Evolutionary conservation across 2,113 vertebrate species (phyloP).

Genomic region (Zapornia atra): DNA sequence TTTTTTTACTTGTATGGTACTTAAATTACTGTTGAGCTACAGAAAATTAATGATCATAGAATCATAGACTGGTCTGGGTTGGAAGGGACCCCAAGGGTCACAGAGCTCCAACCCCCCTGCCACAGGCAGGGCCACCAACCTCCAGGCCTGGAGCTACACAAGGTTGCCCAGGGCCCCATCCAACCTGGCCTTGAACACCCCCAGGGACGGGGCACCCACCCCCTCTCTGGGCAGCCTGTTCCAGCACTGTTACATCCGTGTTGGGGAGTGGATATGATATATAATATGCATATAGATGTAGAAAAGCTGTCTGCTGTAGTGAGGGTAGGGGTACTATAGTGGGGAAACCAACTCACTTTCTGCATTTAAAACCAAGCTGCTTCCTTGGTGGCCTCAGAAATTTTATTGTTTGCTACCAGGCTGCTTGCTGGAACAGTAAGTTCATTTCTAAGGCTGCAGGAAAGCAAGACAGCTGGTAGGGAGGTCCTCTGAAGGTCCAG

Average conservation of each 20-base stretch:
- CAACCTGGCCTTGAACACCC: too few species aligned
- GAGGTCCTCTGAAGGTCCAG: background rate
- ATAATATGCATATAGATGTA: background rate
- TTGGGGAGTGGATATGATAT: background rate
- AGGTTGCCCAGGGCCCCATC: too few species aligned
- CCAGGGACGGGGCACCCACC: too few species aligned
- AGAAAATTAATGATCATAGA: background rate
- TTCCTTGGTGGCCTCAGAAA: background rate
- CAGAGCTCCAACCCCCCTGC: too few species aligned
- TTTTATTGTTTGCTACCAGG: background rate
- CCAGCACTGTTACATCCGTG: too few species aligned
- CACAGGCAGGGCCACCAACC: too few species aligned
- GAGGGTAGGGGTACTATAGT: background rate
- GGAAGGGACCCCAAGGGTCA: too few species aligned
- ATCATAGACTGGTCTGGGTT: too few species aligned
- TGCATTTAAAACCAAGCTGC: background rate
- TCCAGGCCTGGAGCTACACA: too few species aligned
- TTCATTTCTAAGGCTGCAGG: background rate
- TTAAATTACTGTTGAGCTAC: background rate
- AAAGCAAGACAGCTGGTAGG: background rate
- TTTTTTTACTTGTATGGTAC: background rate
- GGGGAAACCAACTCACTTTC: background rate
- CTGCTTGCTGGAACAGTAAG: background rate
- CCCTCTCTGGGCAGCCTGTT: too few species aligned
- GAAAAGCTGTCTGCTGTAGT: background rate